phyloP scores from a whole-genome alignment of 2,888 invertebrate species.

The Temnothorax unifasciatus region DNA sequence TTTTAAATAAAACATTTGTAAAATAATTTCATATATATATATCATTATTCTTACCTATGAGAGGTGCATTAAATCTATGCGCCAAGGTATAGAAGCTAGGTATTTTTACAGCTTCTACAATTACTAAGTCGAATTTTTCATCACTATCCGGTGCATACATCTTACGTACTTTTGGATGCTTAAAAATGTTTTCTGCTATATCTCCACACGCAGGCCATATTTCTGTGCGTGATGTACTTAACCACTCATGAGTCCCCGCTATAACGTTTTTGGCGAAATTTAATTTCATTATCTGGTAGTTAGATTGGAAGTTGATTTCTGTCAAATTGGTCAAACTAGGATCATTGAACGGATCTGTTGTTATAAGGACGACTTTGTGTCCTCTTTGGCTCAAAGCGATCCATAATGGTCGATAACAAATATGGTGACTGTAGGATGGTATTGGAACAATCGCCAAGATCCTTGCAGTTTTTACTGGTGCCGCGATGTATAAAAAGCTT shows the following conservation, averaged over 20 bases:
- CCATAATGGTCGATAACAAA: constrained; percentile 85
- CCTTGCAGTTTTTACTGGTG: constrained; percentile 74
- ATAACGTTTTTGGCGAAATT: constrained; percentile 28
- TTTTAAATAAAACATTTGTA: too few relatives aligned
- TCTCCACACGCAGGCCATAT: fast-evolving
- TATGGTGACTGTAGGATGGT: constrained; percentile 87
- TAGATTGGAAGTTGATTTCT: constrained; percentile 45
- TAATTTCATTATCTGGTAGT: fast-evolving
- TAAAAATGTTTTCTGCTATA: not conserved
- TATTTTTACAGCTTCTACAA: constrained; percentile 86
- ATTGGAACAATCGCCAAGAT: constrained; percentile 86
- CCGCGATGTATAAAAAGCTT: not conserved
- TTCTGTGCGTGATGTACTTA: fast-evolving
- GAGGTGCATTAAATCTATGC: constrained; percentile 86
- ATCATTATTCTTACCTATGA: too few relatives aligned
- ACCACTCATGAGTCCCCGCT: not conserved
- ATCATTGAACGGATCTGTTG: too few relatives aligned
- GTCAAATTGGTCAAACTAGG: too few relatives aligned
- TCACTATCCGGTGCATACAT: constrained; percentile 71
- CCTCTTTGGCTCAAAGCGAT: constrained; percentile 82
- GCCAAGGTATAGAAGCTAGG: constrained; percentile 87
- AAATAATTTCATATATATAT: too few relatives aligned
- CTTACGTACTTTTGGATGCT: constrained; percentile 73
- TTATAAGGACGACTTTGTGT: too few relatives aligned
- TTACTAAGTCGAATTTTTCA: constrained; percentile 88